phyloP scores from a whole-genome alignment of 2,797 vertebrate genomes.

The Coregonus sp. region DNA sequence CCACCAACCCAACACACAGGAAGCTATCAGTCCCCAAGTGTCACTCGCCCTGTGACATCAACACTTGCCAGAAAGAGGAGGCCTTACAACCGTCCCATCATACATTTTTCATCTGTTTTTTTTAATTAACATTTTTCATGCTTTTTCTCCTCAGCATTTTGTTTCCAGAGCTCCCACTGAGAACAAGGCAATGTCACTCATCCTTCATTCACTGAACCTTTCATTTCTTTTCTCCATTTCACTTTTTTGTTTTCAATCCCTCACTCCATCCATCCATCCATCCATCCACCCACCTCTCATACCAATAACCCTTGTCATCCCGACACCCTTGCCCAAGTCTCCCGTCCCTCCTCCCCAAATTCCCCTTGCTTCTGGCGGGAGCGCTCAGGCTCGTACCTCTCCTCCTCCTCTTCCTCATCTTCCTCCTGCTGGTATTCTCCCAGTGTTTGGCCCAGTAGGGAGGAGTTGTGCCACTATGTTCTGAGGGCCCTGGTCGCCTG shows the following conservation, averaged over 20 bases:
- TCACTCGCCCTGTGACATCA: neutral
- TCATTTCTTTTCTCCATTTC: conserved; percentile 48
- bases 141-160: neutral
- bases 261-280: conserved; percentile 6
- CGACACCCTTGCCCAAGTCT: conserved; percentile 62
- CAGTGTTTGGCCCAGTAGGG: conserved; percentile 69
- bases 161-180: neutral
- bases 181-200: conserved; percentile 32
- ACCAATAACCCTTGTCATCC: conserved; percentile 44
- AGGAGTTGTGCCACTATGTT: conserved; percentile 73
- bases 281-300: conserved; percentile 13
- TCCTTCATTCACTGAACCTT: conserved; percentile 32
- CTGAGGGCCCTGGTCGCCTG: conserved; percentile 71
- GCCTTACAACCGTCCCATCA: neutral
- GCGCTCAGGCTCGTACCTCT: conserved; percentile 61
- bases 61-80: neutral
- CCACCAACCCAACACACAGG: too few relatives aligned
- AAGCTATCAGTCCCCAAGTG: too few relatives aligned
- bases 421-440: conserved; percentile 68
- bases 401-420: conserved; percentile 64
- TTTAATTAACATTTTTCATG: neutral
- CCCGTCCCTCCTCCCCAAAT: neutral
- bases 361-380: conserved; percentile 26
- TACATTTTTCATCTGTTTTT: neutral
- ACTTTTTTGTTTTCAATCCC: neutral